Conservation (phyloP, 2,797 vertebrate species). For the Myripristis jacobus region DNA sequence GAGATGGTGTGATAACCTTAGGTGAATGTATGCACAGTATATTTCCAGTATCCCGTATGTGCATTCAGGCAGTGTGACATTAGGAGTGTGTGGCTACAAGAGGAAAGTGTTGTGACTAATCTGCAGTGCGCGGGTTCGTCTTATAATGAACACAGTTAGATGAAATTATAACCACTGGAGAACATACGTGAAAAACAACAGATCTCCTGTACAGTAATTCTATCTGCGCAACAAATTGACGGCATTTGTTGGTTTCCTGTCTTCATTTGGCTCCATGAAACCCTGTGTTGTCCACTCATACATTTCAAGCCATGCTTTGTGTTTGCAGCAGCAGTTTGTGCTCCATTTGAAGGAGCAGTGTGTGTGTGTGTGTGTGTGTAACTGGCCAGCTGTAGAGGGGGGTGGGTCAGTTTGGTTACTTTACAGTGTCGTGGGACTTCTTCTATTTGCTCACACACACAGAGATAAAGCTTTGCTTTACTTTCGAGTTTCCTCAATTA, state of each 20-base stretch:
- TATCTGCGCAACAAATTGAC: conserved; percentile 40
- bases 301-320: conserved; percentile 24
- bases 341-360: conserved; percentile 16
- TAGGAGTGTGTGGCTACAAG: no score
- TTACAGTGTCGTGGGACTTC: conserved; percentile 56
- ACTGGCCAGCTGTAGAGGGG: conserved; percentile 27
- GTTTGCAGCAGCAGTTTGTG: conserved; percentile 16
- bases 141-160: background rate
- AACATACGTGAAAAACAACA: background rate
- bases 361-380: conserved; percentile 27
- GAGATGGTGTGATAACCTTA: background rate
- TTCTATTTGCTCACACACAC: conserved; percentile 53
- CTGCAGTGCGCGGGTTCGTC: background rate
- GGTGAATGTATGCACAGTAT: no score
- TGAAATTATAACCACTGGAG: background rate
- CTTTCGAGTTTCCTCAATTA: conserved; percentile 81
- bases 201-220: conserved; percentile 25
- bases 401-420: conserved; percentile 22
- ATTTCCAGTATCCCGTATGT: background rate
- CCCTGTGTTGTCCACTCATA: conserved; percentile 12
- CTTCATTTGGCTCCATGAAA: conserved; percentile 19
- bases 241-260: conserved; percentile 48
- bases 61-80: background rate
- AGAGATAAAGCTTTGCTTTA: conserved; percentile 73
- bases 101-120: background rate